Base-by-base conservation (phyloP, 2,113 vertebrate genomes). In the mouse (Mus musculus) region DNA sequence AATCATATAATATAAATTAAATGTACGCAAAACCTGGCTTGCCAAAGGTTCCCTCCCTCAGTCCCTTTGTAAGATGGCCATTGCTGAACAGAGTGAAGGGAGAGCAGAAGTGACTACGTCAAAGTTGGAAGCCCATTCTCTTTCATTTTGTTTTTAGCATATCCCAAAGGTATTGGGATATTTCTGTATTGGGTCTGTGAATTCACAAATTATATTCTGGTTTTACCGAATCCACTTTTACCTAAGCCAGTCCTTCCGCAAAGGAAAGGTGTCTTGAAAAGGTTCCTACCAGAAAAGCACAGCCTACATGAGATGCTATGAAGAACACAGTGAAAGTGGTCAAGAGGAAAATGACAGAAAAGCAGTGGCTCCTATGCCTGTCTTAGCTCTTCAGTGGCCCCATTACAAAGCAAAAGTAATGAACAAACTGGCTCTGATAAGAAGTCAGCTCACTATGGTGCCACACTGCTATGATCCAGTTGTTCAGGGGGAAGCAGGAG, bases 231-330 rank as follows among this genome's bases (percentile, higher is more conserved):
- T 72, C 86, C 95, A 71, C 69, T 94, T 76, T 49, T 77, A 52
- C 46, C 26, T 93, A 91, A 94, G 87, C 46, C 46, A 90, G 36
- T 88, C 42, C 26, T 95, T 72, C 59, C 16, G 59, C 91, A 89
- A 86, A 91, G 88, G 90, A 96, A 95, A 96, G 93, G 65, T 96
- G 76, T 24, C 87, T 95, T 96, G 49, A 85, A 94, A 94, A 88
- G 33, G 85, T 91, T 95, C 72, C 87, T 85, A 88, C 56, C 56
- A 75, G 95, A 67, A 92, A 93, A 95, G 77, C 89, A 88, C 87
- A 93, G 82, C 9, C n/a, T 54, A 24, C 87, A 73, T 67, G 71
- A 92, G 89, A 95, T 81, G 56, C 49, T 89, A 73, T 59, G 22
- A 88, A 93, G 67, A 82, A 76, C 42, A 73, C 36, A 65, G 63